These are phyloP conservation scores for Solea senegalensis DNA, from an alignment of 2,113 vertebrate genomes.

Conservation along the genomic window DNA sequence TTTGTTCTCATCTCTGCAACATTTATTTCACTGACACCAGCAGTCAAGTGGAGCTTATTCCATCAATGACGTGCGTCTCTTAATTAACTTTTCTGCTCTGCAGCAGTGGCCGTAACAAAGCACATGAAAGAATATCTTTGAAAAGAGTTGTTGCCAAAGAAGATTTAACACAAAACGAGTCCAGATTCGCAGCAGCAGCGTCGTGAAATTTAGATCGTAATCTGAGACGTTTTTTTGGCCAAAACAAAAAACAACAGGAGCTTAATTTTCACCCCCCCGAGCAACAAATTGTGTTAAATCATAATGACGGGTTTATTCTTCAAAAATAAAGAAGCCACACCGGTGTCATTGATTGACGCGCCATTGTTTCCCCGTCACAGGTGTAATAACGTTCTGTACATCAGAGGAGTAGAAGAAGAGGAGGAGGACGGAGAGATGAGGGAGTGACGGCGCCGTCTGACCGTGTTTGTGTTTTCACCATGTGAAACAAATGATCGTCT, in stretches of 20 bases:
- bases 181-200: neutral
- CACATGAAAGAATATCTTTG: neutral
- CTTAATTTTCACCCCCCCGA: no score
- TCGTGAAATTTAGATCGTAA: neutral
- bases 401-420: conserved; percentile 97
- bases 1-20: conserved; percentile 56
- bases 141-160: neutral
- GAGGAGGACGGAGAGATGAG: conserved; percentile 99
- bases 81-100: neutral
- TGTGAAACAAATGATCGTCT: conserved; percentile 58
- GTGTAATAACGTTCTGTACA: conserved; percentile 99
- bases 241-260: neutral
- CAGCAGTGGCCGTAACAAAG: neutral
- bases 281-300: no score
- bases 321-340: no score
- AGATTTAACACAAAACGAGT: neutral
- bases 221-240: neutral
- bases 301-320: no score
- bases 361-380: conserved; percentile 72
- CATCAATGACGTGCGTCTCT: neutral
- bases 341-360: no score
- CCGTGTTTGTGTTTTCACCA: conserved; percentile 70
- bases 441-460: conserved; percentile 80
- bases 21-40: no score
- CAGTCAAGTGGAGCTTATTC: neutral